Evolutionary conservation across 1,140 invertebrate genomes (phyloP).

Genomic region (Macrobrachium rosenbergii): DNA sequence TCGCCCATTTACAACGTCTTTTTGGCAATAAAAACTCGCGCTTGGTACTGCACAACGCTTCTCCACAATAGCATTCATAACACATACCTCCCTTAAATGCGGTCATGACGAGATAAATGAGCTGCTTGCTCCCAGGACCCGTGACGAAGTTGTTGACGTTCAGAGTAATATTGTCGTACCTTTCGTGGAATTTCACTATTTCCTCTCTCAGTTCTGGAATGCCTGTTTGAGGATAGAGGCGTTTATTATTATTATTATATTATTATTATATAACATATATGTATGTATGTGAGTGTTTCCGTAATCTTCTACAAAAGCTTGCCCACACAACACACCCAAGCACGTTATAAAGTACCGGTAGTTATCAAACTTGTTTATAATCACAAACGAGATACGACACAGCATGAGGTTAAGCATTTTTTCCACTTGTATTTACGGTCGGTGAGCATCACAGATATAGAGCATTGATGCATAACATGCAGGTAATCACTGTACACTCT

Average conservation of each 20-base stretch:
- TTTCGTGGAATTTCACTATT: slow-evolving; percentile 51
- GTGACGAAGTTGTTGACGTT: slow-evolving; percentile 42
- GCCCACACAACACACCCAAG: background rate
- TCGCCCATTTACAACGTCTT: background rate
- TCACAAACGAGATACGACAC: too few relatives aligned
- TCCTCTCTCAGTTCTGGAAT: slow-evolving; percentile 42
- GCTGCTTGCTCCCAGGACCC: slow-evolving; percentile 62
- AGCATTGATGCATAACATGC: too few relatives aligned
- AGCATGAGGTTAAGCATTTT: too few relatives aligned
- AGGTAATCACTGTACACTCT: too few relatives aligned
- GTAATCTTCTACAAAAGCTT: too few relatives aligned
- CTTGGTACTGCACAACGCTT: background rate
- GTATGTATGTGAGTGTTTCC: background rate
- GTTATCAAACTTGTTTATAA: too few relatives aligned
- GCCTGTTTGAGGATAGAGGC: slow-evolving; percentile 3
- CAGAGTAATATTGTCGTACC: slow-evolving; percentile 46
- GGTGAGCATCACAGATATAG: too few relatives aligned
- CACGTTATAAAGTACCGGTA: too few relatives aligned
- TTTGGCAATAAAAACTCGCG: background rate
- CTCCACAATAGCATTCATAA: too few relatives aligned
- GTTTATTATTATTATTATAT: too few relatives aligned
- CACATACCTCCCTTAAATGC: slow-evolving; percentile 57
- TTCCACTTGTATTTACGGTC: too few relatives aligned
- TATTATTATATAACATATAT: slow-evolving; percentile 3
- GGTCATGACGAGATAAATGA: slow-evolving; percentile 57